Base-by-base conservation (phyloP, 2,888 invertebrate species). In the Bombyx huttoni region DNA sequence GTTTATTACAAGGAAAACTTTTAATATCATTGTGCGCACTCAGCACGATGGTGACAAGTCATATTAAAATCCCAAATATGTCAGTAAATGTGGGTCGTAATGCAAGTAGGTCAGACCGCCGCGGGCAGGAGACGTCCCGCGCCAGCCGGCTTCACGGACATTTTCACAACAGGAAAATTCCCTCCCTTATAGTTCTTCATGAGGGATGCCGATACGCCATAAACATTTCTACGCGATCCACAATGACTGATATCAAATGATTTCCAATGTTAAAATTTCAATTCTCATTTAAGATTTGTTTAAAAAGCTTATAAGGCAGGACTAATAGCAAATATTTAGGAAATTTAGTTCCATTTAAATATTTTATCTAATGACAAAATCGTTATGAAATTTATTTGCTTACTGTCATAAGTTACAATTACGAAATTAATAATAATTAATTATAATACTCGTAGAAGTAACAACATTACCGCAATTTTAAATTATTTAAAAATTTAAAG, bases 61-160 rank as follows among this genome's bases (percentile, higher is more conserved):
- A 63, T 67, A 71, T 71, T 68, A 71, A 70, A 70, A 68, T 66
- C 63, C 67, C 58, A 52, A 61, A 61, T 67, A 65, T 71, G 66
- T 66, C 40, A 40, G 64, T 64, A 68, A 68, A 77, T 78, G 68
- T 75, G 71, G 76, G 73, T 73, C 75, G 75, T 67, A 70, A 67
- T 68, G 66, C 75, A 80, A 78, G 76, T 79, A 78, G 80, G 79
- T 79, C 80, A 78, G 67, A 40, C 56, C 53, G 58, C 57, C 49
- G n/a, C 48, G 48, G 45, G 51, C 52, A 55, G 46, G 60, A 55
- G 58, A 60, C 57, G 57, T 51, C 52, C 57, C 54, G 56, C 60
- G 50, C 51, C 48, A 40, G 52, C 54, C 56, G 47, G 49, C 55
- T 54, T 49, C 58, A 51, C 51, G 50, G 33, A 56, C 55, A 48